phyloP scores from a whole-genome alignment of 2,888 invertebrate genomes.

The Epirrita christyi region DNA sequence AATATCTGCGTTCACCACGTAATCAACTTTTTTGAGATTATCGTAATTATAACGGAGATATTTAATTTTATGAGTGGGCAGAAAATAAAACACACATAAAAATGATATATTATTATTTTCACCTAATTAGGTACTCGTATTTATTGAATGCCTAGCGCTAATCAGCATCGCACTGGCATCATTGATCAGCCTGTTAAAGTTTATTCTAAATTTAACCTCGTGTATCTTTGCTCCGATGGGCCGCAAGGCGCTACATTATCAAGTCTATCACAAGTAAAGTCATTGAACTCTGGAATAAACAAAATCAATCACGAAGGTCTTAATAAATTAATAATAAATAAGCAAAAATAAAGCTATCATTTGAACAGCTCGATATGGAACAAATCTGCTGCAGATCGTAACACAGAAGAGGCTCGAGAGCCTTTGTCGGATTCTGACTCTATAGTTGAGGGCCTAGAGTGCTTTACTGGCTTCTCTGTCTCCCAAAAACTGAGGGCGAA shows the following conservation, averaged over 20 bases:
- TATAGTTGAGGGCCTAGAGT: slow-evolving; percentile 67
- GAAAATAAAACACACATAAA: background rate
- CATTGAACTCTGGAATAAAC: too few species aligned
- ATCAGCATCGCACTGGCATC: too few species aligned
- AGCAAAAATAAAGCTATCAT: slow-evolving; percentile 3
- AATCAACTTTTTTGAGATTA: too few species aligned
- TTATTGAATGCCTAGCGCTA: too few species aligned
- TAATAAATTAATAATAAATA: background rate
- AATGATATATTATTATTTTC: background rate
- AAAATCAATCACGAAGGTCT: too few species aligned
- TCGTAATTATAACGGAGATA: background rate
- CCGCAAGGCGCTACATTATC: too few species aligned
- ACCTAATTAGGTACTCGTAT: background rate
- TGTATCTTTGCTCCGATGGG: too few species aligned
- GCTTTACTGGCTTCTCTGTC: slow-evolving; percentile 88
- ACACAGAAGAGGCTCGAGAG: slow-evolving; percentile 73
- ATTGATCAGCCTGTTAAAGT: too few species aligned
- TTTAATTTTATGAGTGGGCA: background rate
- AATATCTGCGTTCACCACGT: too few species aligned
- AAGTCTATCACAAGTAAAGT: too few species aligned
- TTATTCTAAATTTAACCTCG: too few species aligned
- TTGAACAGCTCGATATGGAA: slow-evolving; percentile 61
- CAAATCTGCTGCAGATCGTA: slow-evolving; percentile 71
- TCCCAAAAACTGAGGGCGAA: slow-evolving; percentile 91
- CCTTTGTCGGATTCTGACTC: slow-evolving; percentile 52